Conservation (phyloP, 2,888 invertebrate genomes). For the Euclidia mi region DNA sequence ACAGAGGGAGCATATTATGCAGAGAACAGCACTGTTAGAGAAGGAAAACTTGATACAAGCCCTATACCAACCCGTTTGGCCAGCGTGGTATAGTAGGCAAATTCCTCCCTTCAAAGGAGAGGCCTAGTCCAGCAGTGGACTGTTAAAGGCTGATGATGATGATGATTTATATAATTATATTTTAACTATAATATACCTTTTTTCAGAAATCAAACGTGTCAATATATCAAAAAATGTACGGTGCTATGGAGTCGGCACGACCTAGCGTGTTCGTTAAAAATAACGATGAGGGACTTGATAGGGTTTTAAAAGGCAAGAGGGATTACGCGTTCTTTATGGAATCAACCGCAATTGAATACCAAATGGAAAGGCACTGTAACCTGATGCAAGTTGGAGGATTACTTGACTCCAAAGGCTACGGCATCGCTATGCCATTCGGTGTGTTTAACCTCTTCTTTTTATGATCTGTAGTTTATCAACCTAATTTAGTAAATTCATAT, state of each 20-base stretch:
- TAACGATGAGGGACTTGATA: slow-evolving; percentile 96
- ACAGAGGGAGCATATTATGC: too few species aligned
- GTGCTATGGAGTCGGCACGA: slow-evolving; percentile 95
- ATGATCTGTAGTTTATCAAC: neutral
- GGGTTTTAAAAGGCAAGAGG: slow-evolving; percentile 94
- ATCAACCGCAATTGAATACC: slow-evolving; percentile 98
- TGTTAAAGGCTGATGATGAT: too few species aligned
- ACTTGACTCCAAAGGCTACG: slow-evolving; percentile 97
- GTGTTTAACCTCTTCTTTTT: slow-evolving; percentile 72
- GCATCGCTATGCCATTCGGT: slow-evolving; percentile 97
- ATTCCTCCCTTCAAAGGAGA: too few species aligned
- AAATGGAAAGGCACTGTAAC: slow-evolving; percentile 95
- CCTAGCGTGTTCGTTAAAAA: slow-evolving; percentile 95
- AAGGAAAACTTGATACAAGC: too few species aligned
- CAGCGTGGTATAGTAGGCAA: too few species aligned
- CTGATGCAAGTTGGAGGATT: slow-evolving; percentile 94
- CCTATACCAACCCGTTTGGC: too few species aligned
- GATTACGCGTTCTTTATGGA: slow-evolving; percentile 99
- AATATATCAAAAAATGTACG: slow-evolving; percentile 97
- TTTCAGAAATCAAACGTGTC: slow-evolving; percentile 96
- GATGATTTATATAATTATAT: too few species aligned
- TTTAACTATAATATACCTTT: neutral
- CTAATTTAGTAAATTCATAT: too few species aligned
- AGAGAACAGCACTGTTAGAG: too few species aligned
- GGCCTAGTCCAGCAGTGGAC: too few species aligned